phyloP scores from a whole-genome alignment of 1,140 invertebrate species.

The Rhopalosiphum padi region DNA sequence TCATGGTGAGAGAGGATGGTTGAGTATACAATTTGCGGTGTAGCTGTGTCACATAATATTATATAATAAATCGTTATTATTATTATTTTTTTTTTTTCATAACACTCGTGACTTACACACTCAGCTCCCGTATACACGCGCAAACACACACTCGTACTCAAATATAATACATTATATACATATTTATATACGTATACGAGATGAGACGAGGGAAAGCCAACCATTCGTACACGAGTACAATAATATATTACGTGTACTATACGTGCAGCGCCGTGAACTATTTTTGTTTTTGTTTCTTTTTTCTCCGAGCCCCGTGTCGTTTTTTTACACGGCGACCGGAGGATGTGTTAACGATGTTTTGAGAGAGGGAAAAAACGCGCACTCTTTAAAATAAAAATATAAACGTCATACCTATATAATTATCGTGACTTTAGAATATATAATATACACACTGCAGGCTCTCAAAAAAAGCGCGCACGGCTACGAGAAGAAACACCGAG shows the following conservation, averaged over 20 bases:
- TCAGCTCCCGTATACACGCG: rapidly evolving
- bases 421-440: not conserved
- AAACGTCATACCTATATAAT: not conserved
- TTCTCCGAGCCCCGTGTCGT: not conserved
- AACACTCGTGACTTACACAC: too few species aligned
- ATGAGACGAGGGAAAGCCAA: not conserved
- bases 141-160: not conserved
- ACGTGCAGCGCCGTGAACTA: not conserved
- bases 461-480: not conserved
- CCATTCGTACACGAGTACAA: not conserved
- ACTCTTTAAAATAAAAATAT: not conserved
- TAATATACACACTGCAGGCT: not conserved
- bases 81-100: too few species aligned
- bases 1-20: too few species aligned
- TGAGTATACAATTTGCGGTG: too few species aligned
- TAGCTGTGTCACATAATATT: too few species aligned
- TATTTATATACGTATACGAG: not conserved
- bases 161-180: not conserved
- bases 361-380: not conserved
- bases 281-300: not conserved
- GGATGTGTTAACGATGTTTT: not conserved
- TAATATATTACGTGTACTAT: not conserved
- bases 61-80: too few species aligned
- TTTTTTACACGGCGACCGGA: not conserved
- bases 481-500: not conserved